phyloP scores from a whole-genome alignment of 2,888 invertebrate species.

The Biston stratarius region DNA sequence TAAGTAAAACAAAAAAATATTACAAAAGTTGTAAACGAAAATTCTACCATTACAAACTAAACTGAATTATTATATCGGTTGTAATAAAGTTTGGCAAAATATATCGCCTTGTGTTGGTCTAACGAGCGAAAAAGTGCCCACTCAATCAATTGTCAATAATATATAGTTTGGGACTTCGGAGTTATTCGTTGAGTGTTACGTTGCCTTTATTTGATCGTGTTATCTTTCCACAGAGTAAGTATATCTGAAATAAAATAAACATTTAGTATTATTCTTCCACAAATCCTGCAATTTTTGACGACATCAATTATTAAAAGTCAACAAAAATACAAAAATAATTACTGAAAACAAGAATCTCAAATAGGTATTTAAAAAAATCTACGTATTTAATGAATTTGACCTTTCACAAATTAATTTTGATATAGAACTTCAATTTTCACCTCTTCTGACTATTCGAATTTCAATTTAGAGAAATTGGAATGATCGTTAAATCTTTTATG shows the following conservation, averaged over 20 bases:
- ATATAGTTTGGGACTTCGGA: slow-evolving; percentile 23
- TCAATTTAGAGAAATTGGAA: background rate
- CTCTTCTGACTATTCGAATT: background rate
- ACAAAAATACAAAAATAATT: too few relatives aligned
- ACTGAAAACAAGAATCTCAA: too few relatives aligned
- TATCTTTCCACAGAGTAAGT: slow-evolving; percentile 4
- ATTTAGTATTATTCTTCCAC: background rate
- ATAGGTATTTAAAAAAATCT: background rate
- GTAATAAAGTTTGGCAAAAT: slow-evolving; percentile 14
- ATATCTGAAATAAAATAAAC: background rate
- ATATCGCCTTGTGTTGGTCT: slow-evolving; percentile 21
- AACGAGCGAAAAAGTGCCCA: slow-evolving; percentile 31
- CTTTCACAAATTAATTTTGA: background rate
- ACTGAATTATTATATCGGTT: slow-evolving; percentile 16
- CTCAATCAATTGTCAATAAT: slow-evolving; percentile 33
- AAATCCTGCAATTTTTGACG: too few relatives aligned
- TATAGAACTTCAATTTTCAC: background rate
- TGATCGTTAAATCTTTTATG: slow-evolving; percentile 1
- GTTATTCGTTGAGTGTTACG: slow-evolving; percentile 9
- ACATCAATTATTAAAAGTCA: too few relatives aligned
- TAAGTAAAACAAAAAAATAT: too few relatives aligned
- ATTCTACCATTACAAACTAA: background rate
- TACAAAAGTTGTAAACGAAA: too few relatives aligned
- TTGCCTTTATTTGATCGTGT: slow-evolving; percentile 1
- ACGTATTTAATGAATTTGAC: background rate